Evolutionary conservation across 2,888 invertebrate species (phyloP).

Genomic region (Drosophila putrida): DNA sequence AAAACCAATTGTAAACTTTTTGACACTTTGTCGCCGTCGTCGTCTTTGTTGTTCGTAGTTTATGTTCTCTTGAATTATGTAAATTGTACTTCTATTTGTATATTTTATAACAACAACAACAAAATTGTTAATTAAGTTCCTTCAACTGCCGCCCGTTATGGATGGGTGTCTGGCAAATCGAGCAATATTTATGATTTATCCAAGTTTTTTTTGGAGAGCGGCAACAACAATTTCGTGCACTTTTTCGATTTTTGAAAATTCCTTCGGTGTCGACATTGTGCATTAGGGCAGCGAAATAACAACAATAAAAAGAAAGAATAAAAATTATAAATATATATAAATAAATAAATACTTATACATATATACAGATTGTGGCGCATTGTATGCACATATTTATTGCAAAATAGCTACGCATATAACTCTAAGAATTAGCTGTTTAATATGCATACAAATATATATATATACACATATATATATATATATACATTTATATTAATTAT

Average conservation of each 20-base stretch:
- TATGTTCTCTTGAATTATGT: slow-evolving; percentile 33
- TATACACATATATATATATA: slow-evolving; percentile 42
- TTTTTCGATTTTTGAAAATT: slow-evolving; percentile 48
- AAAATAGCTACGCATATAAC: slow-evolving; percentile 66
- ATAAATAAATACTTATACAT: slow-evolving; percentile 45
- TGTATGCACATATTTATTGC: slow-evolving; percentile 74
- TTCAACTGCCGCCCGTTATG: slow-evolving; percentile 50
- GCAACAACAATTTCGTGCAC: slow-evolving; percentile 39
- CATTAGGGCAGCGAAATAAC: slow-evolving; percentile 59
- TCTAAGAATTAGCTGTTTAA: slow-evolving; percentile 68
- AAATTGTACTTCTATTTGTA: slow-evolving; percentile 45
- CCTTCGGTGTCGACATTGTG: slow-evolving; percentile 61
- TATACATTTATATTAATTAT: slow-evolving; percentile 52
- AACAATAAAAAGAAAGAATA: background rate
- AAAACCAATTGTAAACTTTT: slow-evolving; percentile 61
- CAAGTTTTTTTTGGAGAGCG: slow-evolving; percentile 23
- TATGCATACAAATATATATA: slow-evolving; percentile 62
- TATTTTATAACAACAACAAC: slow-evolving; percentile 32
- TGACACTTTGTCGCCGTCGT: slow-evolving; percentile 54
- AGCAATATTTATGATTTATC: slow-evolving; percentile 70
- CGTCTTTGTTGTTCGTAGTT: slow-evolving; percentile 34
- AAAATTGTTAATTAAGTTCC: slow-evolving; percentile 73
- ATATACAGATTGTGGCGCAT: slow-evolving; percentile 64
- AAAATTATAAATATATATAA: slow-evolving; percentile 45
- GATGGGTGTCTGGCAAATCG: slow-evolving; percentile 42